Conservation (phyloP, 2,113 vertebrate species). For the Erinaceus europaeus region DNA sequence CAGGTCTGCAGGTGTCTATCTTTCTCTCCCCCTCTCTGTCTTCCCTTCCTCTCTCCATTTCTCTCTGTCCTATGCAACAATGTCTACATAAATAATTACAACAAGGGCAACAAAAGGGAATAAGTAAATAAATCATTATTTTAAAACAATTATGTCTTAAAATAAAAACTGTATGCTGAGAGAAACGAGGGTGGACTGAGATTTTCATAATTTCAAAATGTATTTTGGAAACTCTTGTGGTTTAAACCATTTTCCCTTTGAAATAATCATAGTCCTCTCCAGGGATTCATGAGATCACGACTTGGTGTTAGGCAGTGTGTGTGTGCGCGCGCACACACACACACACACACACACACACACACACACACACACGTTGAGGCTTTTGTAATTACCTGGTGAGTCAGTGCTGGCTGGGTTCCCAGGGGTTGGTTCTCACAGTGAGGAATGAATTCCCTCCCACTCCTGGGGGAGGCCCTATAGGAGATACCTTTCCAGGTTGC, state of each 20-base stretch:
- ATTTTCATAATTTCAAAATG: not conserved
- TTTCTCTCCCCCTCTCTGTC: no score
- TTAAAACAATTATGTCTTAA: no score
- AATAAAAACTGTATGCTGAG: not conserved
- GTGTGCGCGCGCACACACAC: no score
- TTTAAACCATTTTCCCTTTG: not conserved
- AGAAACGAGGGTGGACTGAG: not conserved
- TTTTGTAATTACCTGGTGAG: slow-evolving; percentile 42
- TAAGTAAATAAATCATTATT: no score
- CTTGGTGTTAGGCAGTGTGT: not conserved
- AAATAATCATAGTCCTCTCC: slow-evolving; percentile 16
- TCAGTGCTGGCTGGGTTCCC: slow-evolving; percentile 53
- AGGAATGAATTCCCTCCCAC: slow-evolving; percentile 48
- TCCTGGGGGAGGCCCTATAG: not conserved
- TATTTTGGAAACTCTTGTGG: not conserved
- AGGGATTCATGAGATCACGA: not conserved
- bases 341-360: no score
- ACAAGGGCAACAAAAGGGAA: no score
- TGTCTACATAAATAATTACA: no score
- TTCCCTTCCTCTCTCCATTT: no score
- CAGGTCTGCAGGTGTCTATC: no score
- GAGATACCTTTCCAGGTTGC: slow-evolving; percentile 42
- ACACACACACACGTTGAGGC: no score
- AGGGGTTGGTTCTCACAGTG: not conserved
- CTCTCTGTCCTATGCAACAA: no score